Evolutionary conservation across 2,888 invertebrate species (phyloP), one percentile per base, ranked within the genome.

Genomic region (Eupithecia dodoneata): DNA sequence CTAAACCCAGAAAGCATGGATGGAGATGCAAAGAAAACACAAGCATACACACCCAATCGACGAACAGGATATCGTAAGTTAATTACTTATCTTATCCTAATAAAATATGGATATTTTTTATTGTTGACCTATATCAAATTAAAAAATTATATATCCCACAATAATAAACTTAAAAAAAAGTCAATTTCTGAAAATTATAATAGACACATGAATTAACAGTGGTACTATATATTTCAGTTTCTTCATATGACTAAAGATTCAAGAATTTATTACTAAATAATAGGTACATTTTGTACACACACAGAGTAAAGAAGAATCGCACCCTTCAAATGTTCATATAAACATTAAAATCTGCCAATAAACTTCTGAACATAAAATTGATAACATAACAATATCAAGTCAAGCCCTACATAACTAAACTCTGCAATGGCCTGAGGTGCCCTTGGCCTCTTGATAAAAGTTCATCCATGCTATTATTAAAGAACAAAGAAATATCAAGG

Each of bases 11-110:
- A 87, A 80, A 87, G 85, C 42, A 92, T 92, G 91, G 90, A 93
- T 30, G 84, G 86, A 76, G 90, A 90, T 80, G 81, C 84, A 69
- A 92, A 93, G 81, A 93, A 93, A 82, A 82, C 88, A 65, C 90
- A 91, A 83, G 83, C 84, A 77, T 89, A 89, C 85, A 81, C 86
- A 76, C 85, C 87, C 42, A 92, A 89, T 79, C 89, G 88, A 44
- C 63, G 76, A 18, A 71, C 79, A 44, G 79, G 79, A 72, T 79
- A 76, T 55, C 72, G 78, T 65, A 72, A 76, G 77, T 76, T 66
- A 45, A 42, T 42, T 7, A 6, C 15, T 15, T 12, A 0, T 18
- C 30, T 30, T 18, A 59, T 30, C 12, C 10, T 4, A 30, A 30
- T 59, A 9, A 4, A 3, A 63, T 30, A 30, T 18, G 59, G 3